Base-by-base conservation (phyloP, 1,140 invertebrate species). In the Aricia agestis region DNA sequence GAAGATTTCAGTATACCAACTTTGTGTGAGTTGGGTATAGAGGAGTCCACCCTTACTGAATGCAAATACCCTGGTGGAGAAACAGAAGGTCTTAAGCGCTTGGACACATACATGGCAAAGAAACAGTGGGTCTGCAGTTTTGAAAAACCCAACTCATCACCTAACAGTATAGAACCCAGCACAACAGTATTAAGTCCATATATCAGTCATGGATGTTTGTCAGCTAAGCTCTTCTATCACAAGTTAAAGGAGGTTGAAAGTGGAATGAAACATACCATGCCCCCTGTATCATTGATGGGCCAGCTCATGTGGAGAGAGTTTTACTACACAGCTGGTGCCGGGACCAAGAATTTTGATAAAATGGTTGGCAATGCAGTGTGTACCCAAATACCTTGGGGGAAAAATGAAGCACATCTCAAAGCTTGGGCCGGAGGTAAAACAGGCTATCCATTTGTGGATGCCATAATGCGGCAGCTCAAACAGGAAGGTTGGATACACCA, bases 401-500 rank as follows among this genome's bases (percentile, higher is more conserved):
- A 92, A 72, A 95, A 96, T 80, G 89, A 93, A 7, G 92, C 92
- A 66, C 92, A 93, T 72, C 81, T 96, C 17, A 92, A 93, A 76
- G 95, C 95, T 13, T 96, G 95, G 95, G 92, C 94, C 6, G 84
- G 93, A 80, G 96, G 94, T 25, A 92, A 90, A 74, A 96, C 95
- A 10, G 95, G 95, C 0, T 96, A 95, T 87, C 96, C 96, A 2
- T 96, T 95, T 88, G 96, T 96, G 72, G 95, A 96, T 93, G 95
- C 95, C 25, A 95, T 96, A 19, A 96, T 96, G 95, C 93, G 94
- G 6, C 95, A 96, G 80, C 81, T 96, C 7, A 92, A 93, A 67
- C 92, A 94, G 79, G 95, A 96, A 81, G 95, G 95, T 7, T 96
- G 95, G 95, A 95, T 96, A 67, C 95, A 96, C 82, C 95, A 96